Conservation (phyloP, 2,113 vertebrate genomes). For the Grammomys dolichurus region DNA sequence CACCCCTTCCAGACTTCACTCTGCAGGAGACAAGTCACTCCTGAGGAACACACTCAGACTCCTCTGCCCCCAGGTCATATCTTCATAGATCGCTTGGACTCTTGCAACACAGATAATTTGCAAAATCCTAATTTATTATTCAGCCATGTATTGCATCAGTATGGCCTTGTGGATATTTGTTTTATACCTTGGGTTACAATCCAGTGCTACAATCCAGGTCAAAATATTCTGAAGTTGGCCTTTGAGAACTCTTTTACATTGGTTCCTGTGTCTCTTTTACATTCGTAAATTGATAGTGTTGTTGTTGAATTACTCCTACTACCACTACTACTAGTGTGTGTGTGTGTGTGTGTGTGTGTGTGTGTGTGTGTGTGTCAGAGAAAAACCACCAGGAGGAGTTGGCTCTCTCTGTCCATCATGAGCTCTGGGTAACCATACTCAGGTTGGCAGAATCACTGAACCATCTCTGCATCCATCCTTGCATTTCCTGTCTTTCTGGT, state of each 20-base stretch:
- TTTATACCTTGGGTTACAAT: constrained; percentile 1
- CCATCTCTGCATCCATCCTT: neutral
- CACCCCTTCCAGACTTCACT: neutral
- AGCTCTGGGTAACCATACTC: neutral
- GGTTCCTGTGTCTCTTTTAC: neutral
- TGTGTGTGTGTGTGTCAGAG: neutral
- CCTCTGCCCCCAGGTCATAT: neutral
- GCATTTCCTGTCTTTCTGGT: neutral
- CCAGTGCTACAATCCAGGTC: neutral
- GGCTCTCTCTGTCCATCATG: neutral
- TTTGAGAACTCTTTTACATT: neutral
- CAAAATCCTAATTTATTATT: neutral
- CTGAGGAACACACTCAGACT: neutral
- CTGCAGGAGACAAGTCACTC: neutral
- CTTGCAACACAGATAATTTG: neutral
- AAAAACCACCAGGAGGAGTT: neutral
- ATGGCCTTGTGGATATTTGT: neutral
- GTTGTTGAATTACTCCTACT: neutral
- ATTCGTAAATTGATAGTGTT: neutral
- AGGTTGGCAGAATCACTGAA: neutral
- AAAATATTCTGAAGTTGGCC: neutral
- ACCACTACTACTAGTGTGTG: neutral
- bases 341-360: neutral
- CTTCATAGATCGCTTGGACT: neutral
- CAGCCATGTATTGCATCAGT: neutral